phyloP scores from a whole-genome alignment of 2,113 vertebrate species.

The Raja brachyura region DNA sequence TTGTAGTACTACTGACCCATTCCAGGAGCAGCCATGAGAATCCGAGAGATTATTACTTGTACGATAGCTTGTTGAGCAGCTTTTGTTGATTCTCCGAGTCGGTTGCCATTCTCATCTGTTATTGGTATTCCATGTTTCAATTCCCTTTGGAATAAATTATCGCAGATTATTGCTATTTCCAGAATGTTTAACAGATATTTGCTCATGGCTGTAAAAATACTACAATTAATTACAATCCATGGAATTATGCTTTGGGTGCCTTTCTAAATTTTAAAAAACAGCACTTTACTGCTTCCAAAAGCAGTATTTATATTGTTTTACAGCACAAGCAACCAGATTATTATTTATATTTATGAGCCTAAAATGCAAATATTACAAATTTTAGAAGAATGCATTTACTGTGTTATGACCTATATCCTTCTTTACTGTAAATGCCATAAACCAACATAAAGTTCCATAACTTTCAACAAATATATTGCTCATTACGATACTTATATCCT shows the following conservation, averaged over 20 bases:
- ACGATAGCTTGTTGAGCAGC: constrained; percentile 89
- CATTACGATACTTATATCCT: not conserved
- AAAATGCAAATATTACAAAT: not conserved
- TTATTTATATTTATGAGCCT: not conserved
- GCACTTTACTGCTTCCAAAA: not conserved
- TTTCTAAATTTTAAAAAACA: not conserved
- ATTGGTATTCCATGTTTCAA: constrained; percentile 85
- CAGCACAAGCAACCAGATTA: not conserved
- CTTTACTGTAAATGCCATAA: not conserved
- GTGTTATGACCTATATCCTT: not conserved
- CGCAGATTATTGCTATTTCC: not conserved
- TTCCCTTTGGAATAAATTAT: constrained; percentile 63
- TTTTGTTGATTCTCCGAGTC: constrained; percentile 83
- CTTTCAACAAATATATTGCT: not conserved
- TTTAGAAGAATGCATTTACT: not conserved
- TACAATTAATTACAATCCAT: no score
- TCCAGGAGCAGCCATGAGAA: constrained; percentile 95
- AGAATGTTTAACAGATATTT: not conserved
- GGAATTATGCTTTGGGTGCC: no score
- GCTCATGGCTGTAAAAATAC: no score
- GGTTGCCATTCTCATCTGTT: constrained; percentile 79
- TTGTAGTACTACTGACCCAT: constrained; percentile 70
- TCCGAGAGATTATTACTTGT: constrained; percentile 89
- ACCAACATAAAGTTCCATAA: not conserved
- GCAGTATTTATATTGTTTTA: not conserved